A percentile compares a stretch with the other conserved stretches of the same genome.
Evolutionary conservation across 2,113 vertebrate species (phyloP).

Genomic region (Pachypanchax playfairii): DNA sequence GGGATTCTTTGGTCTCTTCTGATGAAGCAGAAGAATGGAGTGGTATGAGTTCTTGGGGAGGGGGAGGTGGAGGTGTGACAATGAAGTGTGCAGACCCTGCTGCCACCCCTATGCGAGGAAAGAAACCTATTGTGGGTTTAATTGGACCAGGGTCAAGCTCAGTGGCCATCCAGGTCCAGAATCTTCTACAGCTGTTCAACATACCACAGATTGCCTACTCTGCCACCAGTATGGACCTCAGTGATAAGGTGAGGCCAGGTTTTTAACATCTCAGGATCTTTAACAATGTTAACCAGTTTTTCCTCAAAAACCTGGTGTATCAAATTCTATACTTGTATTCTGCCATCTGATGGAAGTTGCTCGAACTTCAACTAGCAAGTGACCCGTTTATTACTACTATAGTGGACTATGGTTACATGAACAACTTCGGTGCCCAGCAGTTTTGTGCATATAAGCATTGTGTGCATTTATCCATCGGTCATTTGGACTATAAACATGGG

Average conservation of each 20-base stretch:
- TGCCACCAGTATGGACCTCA: conserved; percentile 98
- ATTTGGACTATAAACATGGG: too few relatives aligned
- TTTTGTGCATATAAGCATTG: too few relatives aligned
- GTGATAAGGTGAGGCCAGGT: conserved; percentile 84
- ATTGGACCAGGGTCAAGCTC: conserved; percentile 98
- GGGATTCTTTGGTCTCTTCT: conserved; percentile 92
- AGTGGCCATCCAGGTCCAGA: conserved; percentile 98
- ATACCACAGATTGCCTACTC: conserved; percentile 99
- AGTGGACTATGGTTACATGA: too few relatives aligned
- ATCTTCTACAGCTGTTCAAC: conserved; percentile 97
- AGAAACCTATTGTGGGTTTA: conserved; percentile 97
- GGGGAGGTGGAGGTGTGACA: conserved; percentile 29
- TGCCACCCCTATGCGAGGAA: conserved; percentile 87
- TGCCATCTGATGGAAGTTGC: too few relatives aligned
- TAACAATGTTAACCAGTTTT: too few relatives aligned
- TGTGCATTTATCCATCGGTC: too few relatives aligned
- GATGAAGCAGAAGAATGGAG: conserved; percentile 90
- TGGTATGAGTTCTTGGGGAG: conserved; percentile 59
- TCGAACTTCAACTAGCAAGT: too few relatives aligned
- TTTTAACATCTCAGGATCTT: too few relatives aligned
- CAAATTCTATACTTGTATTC: too few relatives aligned
- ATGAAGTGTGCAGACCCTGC: conserved; percentile 85
- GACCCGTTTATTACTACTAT: too few relatives aligned
- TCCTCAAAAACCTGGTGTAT: too few relatives aligned
- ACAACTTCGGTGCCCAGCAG: too few relatives aligned